phyloP scores from a whole-genome alignment of 1,140 invertebrate species.

The Oncopeltus fasciatus region DNA sequence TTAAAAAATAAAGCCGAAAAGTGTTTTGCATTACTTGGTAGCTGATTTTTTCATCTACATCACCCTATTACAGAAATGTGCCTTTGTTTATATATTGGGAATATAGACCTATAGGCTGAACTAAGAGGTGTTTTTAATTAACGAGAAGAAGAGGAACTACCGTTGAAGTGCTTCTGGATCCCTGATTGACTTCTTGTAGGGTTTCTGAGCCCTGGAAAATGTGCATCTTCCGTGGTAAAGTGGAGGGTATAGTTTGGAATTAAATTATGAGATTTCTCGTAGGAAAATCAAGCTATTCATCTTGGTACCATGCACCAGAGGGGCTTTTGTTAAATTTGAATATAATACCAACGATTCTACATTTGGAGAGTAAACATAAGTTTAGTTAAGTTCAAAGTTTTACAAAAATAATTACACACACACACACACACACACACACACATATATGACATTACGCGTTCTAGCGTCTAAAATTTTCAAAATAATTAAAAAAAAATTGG shows the following conservation, averaged over 20 bases:
- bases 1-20: background rate
- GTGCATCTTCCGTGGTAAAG: too few species aligned
- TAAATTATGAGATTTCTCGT: background rate
- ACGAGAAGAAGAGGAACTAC: background rate
- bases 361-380: background rate
- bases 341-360: background rate
- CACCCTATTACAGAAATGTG: too few species aligned
- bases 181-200: background rate
- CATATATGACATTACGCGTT: too few species aligned
- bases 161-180: background rate
- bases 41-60: too few species aligned
- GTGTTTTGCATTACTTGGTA: too few species aligned
- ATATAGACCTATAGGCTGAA: background rate
- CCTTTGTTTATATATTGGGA: too few species aligned
- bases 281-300: background rate
- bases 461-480: too few species aligned
- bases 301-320: background rate
- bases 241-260: too few species aligned
- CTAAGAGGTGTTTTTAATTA: background rate
- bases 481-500: too few species aligned
- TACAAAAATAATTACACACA: too few species aligned
- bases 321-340: background rate
- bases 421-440: too few species aligned
- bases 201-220: background rate
- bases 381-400: background rate